Base-by-base conservation (phyloP, 2,113 vertebrate genomes). In the Chascanopsetta lugubris region DNA sequence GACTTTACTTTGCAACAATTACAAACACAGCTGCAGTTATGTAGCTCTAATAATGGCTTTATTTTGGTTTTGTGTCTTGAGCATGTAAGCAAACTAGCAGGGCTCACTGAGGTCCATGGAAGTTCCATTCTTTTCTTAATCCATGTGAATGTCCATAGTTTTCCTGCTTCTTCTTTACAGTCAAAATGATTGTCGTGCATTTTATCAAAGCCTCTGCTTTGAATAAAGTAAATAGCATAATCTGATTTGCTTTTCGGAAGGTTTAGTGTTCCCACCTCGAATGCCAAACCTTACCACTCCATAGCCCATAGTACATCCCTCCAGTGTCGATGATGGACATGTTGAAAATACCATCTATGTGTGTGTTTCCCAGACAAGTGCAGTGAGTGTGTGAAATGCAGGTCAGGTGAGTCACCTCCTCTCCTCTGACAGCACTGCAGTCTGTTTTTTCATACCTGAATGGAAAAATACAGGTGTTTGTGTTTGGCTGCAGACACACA, bases 331-430 rank as follows among this genome's bases (percentile, higher is more conserved):
- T 3, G 51, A 63, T 51, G 42, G 66, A 65, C 27, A 5, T 76
- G 72, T 64, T 70, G 69, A 86, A 83, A 83, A 79, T 74, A 69
- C 71, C 82, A 82, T 57, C 49, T 70, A 60, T 60, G 24, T 80
- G 61, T 86, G 75, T 86, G 80, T 80, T 85, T 88, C 77, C 66
- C 76, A 66, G 73, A 78, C 78, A 50, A 82, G 64, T 75, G 80
- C 77, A 64, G 75, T 38, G 75, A 72, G 67, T 62, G 60, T 79
- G 72, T 79, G 84, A 80, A 83, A 88, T 85, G 80, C 66, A 81
- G 80, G 85, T 85, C 83, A 81, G 73, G 61, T 87, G 83, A 87
- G 66, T 87, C 83, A 87, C 74, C 67, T 27, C 62, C 45, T 62
- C 72, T 74, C 57, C 64, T 61, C 74, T 80, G 80, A 79, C 75